Conservation (phyloP, 2,797 vertebrate genomes). For the Manis javanica region DNA sequence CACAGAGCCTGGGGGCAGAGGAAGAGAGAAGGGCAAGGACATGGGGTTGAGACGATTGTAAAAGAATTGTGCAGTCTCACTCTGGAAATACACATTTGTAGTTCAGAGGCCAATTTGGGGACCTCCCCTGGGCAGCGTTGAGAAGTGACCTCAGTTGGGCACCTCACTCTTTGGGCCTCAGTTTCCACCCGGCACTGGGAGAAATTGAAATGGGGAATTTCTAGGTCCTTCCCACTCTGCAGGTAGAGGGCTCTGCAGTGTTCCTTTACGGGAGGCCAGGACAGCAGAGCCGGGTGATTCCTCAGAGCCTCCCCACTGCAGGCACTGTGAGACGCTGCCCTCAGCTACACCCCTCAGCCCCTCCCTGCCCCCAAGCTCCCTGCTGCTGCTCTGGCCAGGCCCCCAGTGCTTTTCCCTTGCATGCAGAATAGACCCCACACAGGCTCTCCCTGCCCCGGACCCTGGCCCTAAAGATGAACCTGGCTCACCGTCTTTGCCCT, state of each 20-base stretch:
- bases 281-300: not conserved
- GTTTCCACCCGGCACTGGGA: not conserved
- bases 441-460: not conserved
- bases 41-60: not conserved
- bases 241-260: not conserved
- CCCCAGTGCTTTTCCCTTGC: not conserved
- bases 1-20: not conserved
- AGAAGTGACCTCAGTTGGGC: not conserved
- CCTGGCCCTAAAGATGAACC: not conserved
- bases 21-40: not conserved
- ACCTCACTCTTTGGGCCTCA: not conserved
- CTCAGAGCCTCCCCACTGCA: not conserved
- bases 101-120: not conserved
- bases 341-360: too few species aligned
- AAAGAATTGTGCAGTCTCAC: not conserved
- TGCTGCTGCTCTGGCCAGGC: not conserved
- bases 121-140: not conserved
- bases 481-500: not conserved
- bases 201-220: not conserved
- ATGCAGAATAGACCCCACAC: not conserved
- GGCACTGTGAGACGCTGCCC: not conserved
- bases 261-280: not conserved
- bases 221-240: not conserved
- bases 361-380: not conserved
- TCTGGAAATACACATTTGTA: not conserved